Base-by-base conservation (phyloP, 2,888 invertebrate species). In the Pollenia angustigena region DNA sequence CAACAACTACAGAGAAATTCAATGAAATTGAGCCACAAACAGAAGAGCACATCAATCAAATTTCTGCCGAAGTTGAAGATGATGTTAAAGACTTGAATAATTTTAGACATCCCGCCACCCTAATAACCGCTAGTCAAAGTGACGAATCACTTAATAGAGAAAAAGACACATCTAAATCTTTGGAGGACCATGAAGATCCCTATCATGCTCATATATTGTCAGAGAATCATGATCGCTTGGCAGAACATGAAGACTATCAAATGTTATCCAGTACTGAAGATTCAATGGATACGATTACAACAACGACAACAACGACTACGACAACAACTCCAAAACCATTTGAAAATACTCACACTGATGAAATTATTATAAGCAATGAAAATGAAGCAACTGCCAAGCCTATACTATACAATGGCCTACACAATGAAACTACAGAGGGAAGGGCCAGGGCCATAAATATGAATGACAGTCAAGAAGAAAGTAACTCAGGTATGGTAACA, bases 161-260 rank as follows among this genome's bases (percentile, higher is more conserved):
- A 16, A 81, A 84, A 68, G 83, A 85, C 50, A 75, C 11, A 32
- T 52, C 75, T 0, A 78, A 85, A 14, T 74, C 78, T n/a, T 42
- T 62, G 32, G 88, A 80, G 14, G 90, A 90, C 40, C 89, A 88
- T 72, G 90, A 90, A 85, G 92, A 92, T 91, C 92, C 92, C 68
- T 92, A 92, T 89, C 92, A 92, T 91, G 92, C 90, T 69, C 92
- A 92, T 88, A 92, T 92, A 89, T 89, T 92, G 81, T 92, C 92
- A 66, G 92, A 92, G 85, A 92, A 91, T 89, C 92, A 92, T 90
- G 92, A 92, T 89, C 91, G 91, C 89, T 89, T 92, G 89, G 91
- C 91, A 85, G 92, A 91, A 88, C 92, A 91, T 82, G 92, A 91
- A 88, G 92, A 91, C 89, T 92, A 92, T 90, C 91, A 92, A 90